phyloP scores from a whole-genome alignment of 2,113 vertebrate species.

The Cephalopholis sonnerati region DNA sequence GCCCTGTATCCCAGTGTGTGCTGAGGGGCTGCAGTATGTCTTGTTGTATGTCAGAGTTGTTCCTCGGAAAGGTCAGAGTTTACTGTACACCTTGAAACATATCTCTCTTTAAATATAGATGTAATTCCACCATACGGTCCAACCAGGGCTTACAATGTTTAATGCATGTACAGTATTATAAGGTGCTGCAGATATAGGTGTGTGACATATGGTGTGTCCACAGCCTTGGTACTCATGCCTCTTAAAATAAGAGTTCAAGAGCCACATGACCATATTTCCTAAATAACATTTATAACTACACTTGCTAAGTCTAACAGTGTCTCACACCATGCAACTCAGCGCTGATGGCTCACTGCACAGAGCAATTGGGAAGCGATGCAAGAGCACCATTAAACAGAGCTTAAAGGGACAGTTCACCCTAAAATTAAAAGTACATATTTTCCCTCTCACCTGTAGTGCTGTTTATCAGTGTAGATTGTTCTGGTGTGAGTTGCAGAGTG shows the following conservation, averaged over 20 bases:
- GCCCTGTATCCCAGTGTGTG: conserved; percentile 1
- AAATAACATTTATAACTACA: conserved; percentile 4
- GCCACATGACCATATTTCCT: not conserved
- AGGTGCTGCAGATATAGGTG: not conserved
- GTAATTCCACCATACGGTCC: not conserved
- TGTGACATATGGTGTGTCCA: not conserved
- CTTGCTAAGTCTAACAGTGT: no score
- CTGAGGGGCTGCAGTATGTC: not conserved
- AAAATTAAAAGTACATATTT: no score
- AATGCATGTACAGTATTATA: not conserved
- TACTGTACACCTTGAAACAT: not conserved
- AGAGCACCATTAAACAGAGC: no score
- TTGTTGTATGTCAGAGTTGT: conserved; percentile 5
- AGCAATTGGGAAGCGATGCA: no score
- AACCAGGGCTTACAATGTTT: conserved; percentile 1
- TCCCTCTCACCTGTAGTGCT: no score
- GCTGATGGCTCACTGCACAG: no score
- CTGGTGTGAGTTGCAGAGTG: no score
- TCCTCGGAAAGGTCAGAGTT: not conserved
- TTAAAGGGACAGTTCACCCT: no score
- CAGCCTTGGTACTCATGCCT: not conserved
- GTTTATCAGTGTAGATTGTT: no score
- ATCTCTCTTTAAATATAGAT: conserved; percentile 4
- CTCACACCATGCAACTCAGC: no score
- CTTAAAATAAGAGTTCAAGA: not conserved